Evolutionary conservation across 2,113 vertebrate genomes (phyloP).

Genomic region (Cyanocitta stelleri): DNA sequence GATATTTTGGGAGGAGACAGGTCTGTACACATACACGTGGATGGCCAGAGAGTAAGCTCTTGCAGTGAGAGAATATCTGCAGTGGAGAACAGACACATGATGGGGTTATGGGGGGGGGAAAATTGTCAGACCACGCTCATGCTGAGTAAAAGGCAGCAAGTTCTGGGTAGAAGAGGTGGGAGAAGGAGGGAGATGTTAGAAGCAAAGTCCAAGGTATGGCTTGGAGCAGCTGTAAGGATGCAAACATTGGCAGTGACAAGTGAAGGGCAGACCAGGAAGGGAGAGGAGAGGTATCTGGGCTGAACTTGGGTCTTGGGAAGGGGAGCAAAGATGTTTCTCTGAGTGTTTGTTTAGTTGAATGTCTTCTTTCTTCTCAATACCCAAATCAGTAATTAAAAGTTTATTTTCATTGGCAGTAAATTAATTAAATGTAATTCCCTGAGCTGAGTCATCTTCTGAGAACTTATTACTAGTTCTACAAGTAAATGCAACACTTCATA

Average conservation of each 20-base stretch:
- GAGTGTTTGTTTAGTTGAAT: neutral
- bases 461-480: neutral
- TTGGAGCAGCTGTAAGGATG: neutral
- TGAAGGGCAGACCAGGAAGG: neutral
- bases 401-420: neutral
- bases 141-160: neutral
- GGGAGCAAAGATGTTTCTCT: neutral
- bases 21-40: neutral
- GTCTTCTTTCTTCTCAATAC: neutral
- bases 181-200: neutral
- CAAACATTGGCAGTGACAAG: neutral
- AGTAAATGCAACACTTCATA: neutral
- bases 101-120: rapidly evolving
- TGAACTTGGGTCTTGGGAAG: neutral
- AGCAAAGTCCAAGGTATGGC: neutral
- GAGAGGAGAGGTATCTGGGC: neutral
- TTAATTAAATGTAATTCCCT: neutral
- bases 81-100: neutral
- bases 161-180: neutral
- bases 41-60: neutral
- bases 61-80: neutral
- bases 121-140: neutral
- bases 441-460: neutral
- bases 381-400: neutral
- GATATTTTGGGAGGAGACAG: neutral